Conservation (phyloP, 2,888 invertebrate genomes). For the Thyatira batis region DNA sequence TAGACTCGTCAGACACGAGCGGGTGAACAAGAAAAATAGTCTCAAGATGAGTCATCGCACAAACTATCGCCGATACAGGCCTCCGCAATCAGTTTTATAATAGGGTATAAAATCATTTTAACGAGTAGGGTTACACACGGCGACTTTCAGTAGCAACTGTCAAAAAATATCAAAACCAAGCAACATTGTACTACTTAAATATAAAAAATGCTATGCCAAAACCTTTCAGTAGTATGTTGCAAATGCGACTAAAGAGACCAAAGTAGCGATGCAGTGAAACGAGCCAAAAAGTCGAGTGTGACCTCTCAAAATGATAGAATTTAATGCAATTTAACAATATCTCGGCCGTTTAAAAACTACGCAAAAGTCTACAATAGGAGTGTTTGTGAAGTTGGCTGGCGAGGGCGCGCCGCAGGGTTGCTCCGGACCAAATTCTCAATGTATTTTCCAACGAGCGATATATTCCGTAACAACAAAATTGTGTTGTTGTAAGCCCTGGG, state of each 20-base stretch:
- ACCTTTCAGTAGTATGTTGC: too few species aligned
- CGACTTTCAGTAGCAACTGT: too few species aligned
- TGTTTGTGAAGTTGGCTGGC: not conserved
- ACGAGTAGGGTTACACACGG: too few species aligned
- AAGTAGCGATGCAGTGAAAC: too few species aligned
- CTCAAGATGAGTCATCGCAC: not conserved
- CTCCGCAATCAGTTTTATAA: not conserved
- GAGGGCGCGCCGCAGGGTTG: not conserved
- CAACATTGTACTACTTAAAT: too few species aligned
- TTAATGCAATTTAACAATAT: not conserved
- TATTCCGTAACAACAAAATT: not conserved
- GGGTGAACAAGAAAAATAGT: not conserved
- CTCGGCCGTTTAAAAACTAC: not conserved
- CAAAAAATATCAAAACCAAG: too few species aligned
- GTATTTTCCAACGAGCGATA: not conserved
- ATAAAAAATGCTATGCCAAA: too few species aligned
- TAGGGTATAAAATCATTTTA: not conserved
- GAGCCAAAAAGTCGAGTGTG: too few species aligned
- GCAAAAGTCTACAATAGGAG: not conserved
- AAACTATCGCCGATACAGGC: not conserved
- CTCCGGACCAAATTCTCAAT: not conserved
- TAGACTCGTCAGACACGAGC: not conserved
- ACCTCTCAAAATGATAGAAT: not conserved
- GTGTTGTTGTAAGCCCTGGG: not conserved
- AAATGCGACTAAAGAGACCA: too few species aligned